Evolutionary conservation across 2,113 vertebrate species (phyloP).

Genomic region (Ophiodon elongatus): DNA sequence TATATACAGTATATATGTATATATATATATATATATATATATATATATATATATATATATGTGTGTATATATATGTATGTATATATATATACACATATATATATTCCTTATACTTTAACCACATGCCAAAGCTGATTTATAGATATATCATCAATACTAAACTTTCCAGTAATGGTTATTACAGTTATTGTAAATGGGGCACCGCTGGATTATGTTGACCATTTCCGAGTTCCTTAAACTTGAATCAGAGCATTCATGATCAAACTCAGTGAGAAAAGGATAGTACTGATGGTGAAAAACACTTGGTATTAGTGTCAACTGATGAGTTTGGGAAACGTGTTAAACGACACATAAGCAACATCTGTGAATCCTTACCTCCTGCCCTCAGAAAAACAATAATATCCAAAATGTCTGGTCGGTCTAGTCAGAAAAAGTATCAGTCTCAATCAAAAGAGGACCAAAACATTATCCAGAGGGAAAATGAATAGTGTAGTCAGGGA

Average conservation of each 20-base stretch:
- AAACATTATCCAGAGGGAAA: constrained; percentile 68
- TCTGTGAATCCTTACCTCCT: constrained; percentile 68
- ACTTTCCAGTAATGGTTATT: background rate
- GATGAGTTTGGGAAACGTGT: constrained; percentile 5
- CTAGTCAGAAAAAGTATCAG: constrained; percentile 6
- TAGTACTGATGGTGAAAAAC: no score
- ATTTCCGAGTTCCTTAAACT: background rate
- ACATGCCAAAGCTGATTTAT: background rate
- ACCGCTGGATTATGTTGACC: background rate
- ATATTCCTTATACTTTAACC: background rate
- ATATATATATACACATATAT: background rate
- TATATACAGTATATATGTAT: no score
- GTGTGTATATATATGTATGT: no score
- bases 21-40: no score
- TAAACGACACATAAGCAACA: constrained; percentile 11
- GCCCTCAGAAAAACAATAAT: constrained; percentile 22
- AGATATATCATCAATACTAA: background rate
- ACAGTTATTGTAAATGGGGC: background rate
- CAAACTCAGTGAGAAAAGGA: background rate
- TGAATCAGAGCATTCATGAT: background rate
- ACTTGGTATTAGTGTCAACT: no score
- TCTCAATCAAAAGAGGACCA: constrained; percentile 14
- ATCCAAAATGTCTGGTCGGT: constrained; percentile 29
- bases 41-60: no score
- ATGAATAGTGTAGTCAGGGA: constrained; percentile 17